Percentiles rank a stretch among this genome's conserved stretches.
phyloP scores from a whole-genome alignment of 2,113 vertebrate genomes.

The Mustelus asterias region DNA sequence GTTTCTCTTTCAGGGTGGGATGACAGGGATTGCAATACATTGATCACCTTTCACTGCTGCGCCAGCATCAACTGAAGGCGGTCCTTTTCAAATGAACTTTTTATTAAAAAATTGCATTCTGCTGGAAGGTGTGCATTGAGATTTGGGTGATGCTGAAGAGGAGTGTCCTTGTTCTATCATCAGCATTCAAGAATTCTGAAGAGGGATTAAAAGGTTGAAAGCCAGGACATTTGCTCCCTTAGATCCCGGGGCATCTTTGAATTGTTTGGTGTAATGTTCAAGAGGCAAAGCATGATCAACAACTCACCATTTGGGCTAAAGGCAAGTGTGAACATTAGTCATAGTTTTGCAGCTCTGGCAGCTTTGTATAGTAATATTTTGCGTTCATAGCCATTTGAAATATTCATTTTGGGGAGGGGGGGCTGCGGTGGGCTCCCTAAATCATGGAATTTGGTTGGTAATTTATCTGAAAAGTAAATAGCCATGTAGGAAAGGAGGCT shows the following conservation, averaged over 20 bases:
- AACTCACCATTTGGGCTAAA: neutral
- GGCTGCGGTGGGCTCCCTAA: neutral
- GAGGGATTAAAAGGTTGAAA: neutral
- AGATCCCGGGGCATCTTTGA: neutral
- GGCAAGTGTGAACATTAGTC: neutral
- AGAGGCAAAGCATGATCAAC: neutral
- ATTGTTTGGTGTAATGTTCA: neutral
- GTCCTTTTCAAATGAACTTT: neutral
- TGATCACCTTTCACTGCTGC: neutral
- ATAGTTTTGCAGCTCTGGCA: neutral
- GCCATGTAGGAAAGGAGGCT: neutral
- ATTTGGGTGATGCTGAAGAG: neutral
- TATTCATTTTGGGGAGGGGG: neutral
- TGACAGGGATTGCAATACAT: neutral
- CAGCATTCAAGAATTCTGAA: neutral
- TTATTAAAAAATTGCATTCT: neutral
- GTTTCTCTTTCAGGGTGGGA: neutral
- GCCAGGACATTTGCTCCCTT: neutral
- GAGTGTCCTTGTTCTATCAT: neutral
- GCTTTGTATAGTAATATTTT: neutral
- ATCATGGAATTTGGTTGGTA: neutral
- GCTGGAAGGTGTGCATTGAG: neutral
- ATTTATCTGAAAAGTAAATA: neutral
- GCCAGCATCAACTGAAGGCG: neutral
- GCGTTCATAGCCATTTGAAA: neutral